Base-by-base conservation (phyloP, 2,888 invertebrate species). In the Campaea margaritaria region DNA sequence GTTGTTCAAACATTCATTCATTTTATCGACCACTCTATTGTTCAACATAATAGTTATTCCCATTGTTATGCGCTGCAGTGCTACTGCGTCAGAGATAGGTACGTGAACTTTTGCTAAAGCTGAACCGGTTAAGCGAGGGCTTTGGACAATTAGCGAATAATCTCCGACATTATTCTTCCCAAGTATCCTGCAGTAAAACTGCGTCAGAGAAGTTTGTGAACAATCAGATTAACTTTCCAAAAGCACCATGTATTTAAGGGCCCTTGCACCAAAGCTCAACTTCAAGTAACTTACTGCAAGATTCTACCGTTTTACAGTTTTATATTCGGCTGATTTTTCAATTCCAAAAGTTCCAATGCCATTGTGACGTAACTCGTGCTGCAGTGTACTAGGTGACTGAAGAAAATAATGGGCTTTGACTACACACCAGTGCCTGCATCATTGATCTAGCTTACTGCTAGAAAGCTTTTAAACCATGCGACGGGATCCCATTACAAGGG, bases 401-500 rank as follows among this genome's bases (percentile, higher is more conserved):
- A 57, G 45, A 27, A 46, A 34, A 46, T 51, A 50, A 51, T 57
- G 34, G 41, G 9, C 21, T 46, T 41, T 36, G 41, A 44, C 45
- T 39, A 43, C 45, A 21, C 41, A 43, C 38, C 13, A 52, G 28
- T 44, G 38, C 14, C 58, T 15, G 42, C 16, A 39, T 21, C 43
- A 41, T 49, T 45, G 48, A 44, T 31, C 39, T 44, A 39, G 43
- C 48, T 52, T 42, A 58, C 52, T 44, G n/a, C 31, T 42, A 43
- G 21, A 38, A 42, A 45, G 38, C 45, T 38, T 49, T 43, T n/a
- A 47, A 46, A 21, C 31, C 16, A 41, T 10, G 28, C 51, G 34
- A 43, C 42, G 11, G 28, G 31, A 38, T 55, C 3, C 15, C 28
- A 15, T 43, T 34, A 34, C 14, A 45, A 49, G 27, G 36, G 27